phyloP scores from a whole-genome alignment of 1,140 invertebrate genomes.

The Harpegnathos saltator region DNA sequence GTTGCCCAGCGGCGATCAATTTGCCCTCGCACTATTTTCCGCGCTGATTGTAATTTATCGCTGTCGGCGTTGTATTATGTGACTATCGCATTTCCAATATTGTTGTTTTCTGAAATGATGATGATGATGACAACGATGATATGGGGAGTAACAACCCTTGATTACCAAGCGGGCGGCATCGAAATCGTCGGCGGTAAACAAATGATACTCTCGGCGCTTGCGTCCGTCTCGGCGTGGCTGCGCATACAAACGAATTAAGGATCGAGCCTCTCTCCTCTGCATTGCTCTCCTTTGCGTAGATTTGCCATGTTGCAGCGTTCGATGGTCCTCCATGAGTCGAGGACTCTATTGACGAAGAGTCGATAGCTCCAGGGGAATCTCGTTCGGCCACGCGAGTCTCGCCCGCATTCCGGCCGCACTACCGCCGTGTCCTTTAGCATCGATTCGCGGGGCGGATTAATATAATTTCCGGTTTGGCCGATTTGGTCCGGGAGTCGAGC shows the following conservation, averaged over 20 bases:
- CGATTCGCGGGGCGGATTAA: constrained; percentile 45
- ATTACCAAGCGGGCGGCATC: background rate
- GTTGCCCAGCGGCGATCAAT: constrained; percentile 14
- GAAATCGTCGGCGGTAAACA: background rate
- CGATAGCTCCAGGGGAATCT: constrained; percentile 37
- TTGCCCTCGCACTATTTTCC: constrained; percentile 44
- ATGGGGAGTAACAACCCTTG: background rate
- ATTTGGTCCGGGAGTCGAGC: constrained; percentile 13
- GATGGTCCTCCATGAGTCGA: constrained; percentile 16
- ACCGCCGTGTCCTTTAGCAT: constrained; percentile 46
- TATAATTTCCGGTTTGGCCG: constrained; percentile 47
- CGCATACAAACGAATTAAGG: constrained; percentile 44
- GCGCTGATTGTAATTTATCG: constrained; percentile 39
- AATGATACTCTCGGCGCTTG: background rate
- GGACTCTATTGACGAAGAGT: constrained; percentile 30
- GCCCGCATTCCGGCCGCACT: constrained; percentile 35
- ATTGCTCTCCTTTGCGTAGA: background rate
- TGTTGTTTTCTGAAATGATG: constrained; percentile 4
- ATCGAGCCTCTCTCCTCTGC: constrained; percentile 4
- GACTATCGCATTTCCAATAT: constrained; percentile 21
- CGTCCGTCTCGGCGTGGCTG: background rate
- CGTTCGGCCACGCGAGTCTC: constrained; percentile 28
- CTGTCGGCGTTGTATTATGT: background rate
- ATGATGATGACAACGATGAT: constrained; percentile 6
- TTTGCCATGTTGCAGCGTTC: constrained; percentile 5